Evolutionary conservation across 2,797 vertebrate genomes (phyloP), one percentile per base, ranked within the genome.

Genomic region (Paguma larvata): DNA sequence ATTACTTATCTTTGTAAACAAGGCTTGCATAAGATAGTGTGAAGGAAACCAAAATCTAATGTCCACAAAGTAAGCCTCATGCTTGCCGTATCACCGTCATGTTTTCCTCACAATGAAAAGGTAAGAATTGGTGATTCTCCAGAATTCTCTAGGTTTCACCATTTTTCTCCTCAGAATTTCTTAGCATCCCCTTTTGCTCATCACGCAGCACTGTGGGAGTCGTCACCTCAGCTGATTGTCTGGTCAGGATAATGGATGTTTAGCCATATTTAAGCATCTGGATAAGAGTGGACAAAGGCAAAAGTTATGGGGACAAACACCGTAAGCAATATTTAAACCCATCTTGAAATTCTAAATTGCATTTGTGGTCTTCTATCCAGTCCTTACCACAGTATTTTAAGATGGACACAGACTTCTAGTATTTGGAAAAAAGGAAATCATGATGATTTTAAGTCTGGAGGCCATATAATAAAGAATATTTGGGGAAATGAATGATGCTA

Each of bases 371-470:
- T 75, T 91, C 41, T 85, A 14, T 82, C 48, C 21, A 63, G n/a
- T 73, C 30, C 5, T 85, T 80, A 25, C 7, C 15, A n/a, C 27
- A 46, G 6, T 80, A 30, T 72, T 85, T 70, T 48, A 88, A 53
- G 46, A 56, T 77, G 56, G 41, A 27, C 62, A 12, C 62, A 67
- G 34, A 21, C 41, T 59, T 87, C 46, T 79, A 27, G 12, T 77
- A 38, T 68, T 92, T 95, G 84, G 70, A 34, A 41, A 91, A 75
- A 89, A 68, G 68, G 48, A 89, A 79, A 82, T 56, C 14, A n/a
- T 44, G 46, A 56, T 94, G n/a, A 83, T 94, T 78, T 73, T 51
- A 73, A 75, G 34, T 72, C 46, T 46, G 4, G 5, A 48, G 34
- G 10, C 88, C 3, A 23, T 10, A 15, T 75, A 78, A 38, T 63